Percentiles rank a stretch among this genome's conserved stretches.
phyloP scores from a whole-genome alignment of 2,797 vertebrate genomes.

The Cebuella pygmaea region DNA sequence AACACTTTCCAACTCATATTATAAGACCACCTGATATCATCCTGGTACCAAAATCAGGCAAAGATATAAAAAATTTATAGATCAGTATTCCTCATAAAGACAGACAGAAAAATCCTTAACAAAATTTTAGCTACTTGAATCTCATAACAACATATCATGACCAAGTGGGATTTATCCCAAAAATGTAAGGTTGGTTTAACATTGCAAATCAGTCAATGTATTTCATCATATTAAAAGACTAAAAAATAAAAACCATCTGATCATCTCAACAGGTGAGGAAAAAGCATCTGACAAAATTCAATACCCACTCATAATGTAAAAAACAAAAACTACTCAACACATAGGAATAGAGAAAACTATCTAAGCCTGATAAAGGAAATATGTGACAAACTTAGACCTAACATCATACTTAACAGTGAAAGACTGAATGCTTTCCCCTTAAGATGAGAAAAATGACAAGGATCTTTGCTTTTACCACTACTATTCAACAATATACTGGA shows the following conservation, averaged over 20 bases:
- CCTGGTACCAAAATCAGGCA: background rate
- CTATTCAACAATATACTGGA: background rate
- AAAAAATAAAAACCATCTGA: background rate
- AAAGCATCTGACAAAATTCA: conserved; percentile 24
- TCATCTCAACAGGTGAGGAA: background rate
- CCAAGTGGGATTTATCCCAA: background rate
- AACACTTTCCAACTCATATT: background rate
- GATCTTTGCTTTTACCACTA: background rate
- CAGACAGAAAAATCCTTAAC: background rate
- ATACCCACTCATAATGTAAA: background rate
- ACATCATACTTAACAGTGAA: background rate
- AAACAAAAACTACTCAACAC: background rate
- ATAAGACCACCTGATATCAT: background rate
- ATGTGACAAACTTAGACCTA: background rate
- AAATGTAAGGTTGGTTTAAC: background rate
- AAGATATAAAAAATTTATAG: background rate
- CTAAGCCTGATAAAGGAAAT: background rate
- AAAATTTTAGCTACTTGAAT: background rate
- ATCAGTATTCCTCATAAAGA: background rate
- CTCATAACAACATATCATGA: background rate
- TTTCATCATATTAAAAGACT: background rate
- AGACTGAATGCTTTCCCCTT: background rate
- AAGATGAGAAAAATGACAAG: background rate
- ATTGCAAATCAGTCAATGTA: background rate
- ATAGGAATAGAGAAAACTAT: background rate